Conservation (phyloP, 1,140 invertebrate species). For the Drosophila seguyi region DNA sequence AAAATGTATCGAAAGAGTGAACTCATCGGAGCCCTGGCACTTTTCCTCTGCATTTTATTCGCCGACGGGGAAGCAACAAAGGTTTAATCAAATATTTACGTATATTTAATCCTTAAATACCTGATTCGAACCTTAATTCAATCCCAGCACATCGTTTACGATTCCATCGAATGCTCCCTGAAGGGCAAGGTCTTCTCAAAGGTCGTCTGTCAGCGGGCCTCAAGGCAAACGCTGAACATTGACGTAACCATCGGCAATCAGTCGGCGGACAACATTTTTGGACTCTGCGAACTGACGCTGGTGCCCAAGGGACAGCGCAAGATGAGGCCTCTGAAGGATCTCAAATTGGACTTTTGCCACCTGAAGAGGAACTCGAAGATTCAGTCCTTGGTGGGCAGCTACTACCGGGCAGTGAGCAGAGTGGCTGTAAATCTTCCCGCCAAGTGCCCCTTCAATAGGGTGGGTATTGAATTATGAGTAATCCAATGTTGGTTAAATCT, state of each 20-base stretch:
- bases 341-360: slow-evolving; percentile 34
- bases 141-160: slow-evolving; percentile 18
- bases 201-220: slow-evolving; percentile 1
- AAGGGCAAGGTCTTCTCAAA: slow-evolving; percentile 7
- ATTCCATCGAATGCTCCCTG: slow-evolving; percentile 8
- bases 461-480: neutral
- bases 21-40: neutral
- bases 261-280: slow-evolving; percentile 14
- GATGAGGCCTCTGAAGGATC: neutral
- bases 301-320: neutral
- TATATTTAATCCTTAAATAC: neutral
- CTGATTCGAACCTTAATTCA: neutral
- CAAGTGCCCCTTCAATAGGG: slow-evolving; percentile 29
- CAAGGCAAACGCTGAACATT: neutral
- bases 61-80: slow-evolving; percentile 10
- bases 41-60: slow-evolving; percentile 4
- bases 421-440: slow-evolving; percentile 21
- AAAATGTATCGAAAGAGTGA: slow-evolving; percentile 27
- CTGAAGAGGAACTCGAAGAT: neutral
- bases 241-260: slow-evolving; percentile 5
- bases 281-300: slow-evolving; percentile 11
- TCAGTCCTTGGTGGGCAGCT: neutral
- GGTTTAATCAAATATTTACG: slow-evolving; percentile 1
- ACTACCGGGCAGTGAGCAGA: slow-evolving; percentile 11
- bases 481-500: neutral